Evolutionary conservation across 1,140 invertebrate genomes (phyloP), one percentile per base, ranked within the genome.

Genomic region (Leptopilina boulardi): DNA sequence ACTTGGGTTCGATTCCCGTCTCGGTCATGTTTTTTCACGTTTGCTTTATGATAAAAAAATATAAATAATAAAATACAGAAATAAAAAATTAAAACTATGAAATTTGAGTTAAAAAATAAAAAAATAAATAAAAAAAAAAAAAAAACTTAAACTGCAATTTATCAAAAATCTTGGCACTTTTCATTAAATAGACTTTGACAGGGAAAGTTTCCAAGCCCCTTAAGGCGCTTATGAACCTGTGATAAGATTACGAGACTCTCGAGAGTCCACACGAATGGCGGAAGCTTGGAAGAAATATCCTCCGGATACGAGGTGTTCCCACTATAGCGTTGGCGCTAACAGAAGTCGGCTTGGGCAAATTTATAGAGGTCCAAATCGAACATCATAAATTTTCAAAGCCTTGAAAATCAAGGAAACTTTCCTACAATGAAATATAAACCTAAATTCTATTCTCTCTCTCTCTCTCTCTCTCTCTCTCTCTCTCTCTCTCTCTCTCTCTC

Each of bases 261-360:
- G 47, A 51, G 47, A n/a, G 13, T 51, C 47, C 47, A 51, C 47
- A 51, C 47, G 47, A 51, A 66, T n/a, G 21, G 59, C 59, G 59
- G 59, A 66, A 66, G 26, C 23, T 66, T 10, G 13, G 59, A 66
- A 66, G 59, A 66, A 66, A 66, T 66, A 30, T 66, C 13, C 59
- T 26, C 21, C 59, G 56, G 59, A 66, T 66, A n/a, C 59, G 59
- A 30, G 59, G n/a, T 13, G 1, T 23, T 66, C 56, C 9, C 34
- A 38, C 5, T 38, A 9, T 66, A 5, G 21, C 26, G n/a, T 23
- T 13, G 23, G 56, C 56, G 21, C 56, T 66, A 30, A 66, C 56
- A 66, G 11, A 66, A 66, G 56, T 66, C 56, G 11, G 56, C 0
- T 66, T 26, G 23, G 18, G 0, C 1, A 66, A 30, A 66, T 66